Base-by-base conservation (phyloP, 2,113 vertebrate genomes). In the Gambusia holbrooki region DNA sequence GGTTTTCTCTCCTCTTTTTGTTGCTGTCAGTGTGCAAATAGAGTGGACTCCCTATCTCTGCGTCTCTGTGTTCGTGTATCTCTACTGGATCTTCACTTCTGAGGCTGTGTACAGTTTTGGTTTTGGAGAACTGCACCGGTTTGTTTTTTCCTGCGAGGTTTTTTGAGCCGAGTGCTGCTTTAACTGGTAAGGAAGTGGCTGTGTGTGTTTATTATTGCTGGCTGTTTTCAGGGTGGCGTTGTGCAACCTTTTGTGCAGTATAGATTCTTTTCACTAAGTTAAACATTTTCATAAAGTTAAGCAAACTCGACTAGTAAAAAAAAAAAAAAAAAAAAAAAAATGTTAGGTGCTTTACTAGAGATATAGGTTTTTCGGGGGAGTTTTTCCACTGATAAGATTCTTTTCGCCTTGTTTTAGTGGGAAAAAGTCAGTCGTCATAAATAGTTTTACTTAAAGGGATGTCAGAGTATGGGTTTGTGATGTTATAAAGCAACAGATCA, bases 111-210 rank as follows among this genome's bases (percentile, higher is more conserved):
- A 81, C 81, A 87, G 81, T 90, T 82, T 37, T 69, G 66, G 30
- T 80, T 84, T 75, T 67, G 77, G 71, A 80, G 70, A 85, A 70
- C 79, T 82, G 73, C 81, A 73, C 73, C 79, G 74, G 69, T 84
- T 58, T 40, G 30, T 28, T 12, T 35, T 7, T 27, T 22, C 64
- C 42, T 29, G 27, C 30, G 29, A 63, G 32, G 40, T 80, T 83
- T 83, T 77, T 35, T 66, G 63, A 76, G 77, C 85, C 64, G 73
- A 51, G 51, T 80, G 64, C 40, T 80, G 80, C 84, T 77, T 72
- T 15, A 82, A 82, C 84, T 76, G 88, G 84, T 91, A 87, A 92
- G 90, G 86, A 92, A 87, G 88, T 89, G 81, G 60, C 66, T 84
- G 66, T 33, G 1, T 75, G 42, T 76, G 33, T 84, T 87, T 66